Percentiles rank a stretch among this genome's conserved stretches.
phyloP scores from a whole-genome alignment of 2,797 vertebrate species.

The Leuciscus waleckii region DNA sequence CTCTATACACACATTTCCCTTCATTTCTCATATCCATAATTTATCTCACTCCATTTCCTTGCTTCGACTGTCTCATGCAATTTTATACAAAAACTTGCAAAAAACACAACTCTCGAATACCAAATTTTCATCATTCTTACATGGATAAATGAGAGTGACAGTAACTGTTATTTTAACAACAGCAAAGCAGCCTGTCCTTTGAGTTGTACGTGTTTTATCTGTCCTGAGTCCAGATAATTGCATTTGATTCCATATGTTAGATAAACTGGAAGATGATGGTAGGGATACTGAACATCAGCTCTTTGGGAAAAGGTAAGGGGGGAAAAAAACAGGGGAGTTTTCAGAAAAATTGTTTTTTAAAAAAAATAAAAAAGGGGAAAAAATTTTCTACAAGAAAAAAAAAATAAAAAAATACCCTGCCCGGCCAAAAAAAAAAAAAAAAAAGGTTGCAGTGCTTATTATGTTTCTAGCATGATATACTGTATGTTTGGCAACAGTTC shows the following conservation, averaged over 20 bases:
- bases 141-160: conserved; percentile 1
- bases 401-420: no score
- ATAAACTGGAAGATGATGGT: conserved; percentile 30
- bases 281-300: conserved; percentile 17
- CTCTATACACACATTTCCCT: background rate
- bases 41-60: conserved; percentile 4
- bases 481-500: background rate
- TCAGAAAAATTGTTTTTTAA: no score
- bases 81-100: background rate
- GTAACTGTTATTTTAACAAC: background rate
- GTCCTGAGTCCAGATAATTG: conserved; percentile 4
- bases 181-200: background rate
- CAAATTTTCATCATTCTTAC: background rate
- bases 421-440: no score
- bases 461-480: background rate
- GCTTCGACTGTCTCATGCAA: background rate
- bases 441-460: no score
- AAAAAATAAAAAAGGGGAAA: no score
- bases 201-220: conserved; percentile 2
- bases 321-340: no score
- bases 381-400: no score
- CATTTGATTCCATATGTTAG: conserved; percentile 4
- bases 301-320: conserved; percentile 3
- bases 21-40: background rate
- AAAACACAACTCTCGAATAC: background rate